Evolutionary conservation across 2,888 invertebrate genomes (phyloP), one percentile per base, ranked within the genome.

Genomic region (Mongoloraphidia duomilia): DNA sequence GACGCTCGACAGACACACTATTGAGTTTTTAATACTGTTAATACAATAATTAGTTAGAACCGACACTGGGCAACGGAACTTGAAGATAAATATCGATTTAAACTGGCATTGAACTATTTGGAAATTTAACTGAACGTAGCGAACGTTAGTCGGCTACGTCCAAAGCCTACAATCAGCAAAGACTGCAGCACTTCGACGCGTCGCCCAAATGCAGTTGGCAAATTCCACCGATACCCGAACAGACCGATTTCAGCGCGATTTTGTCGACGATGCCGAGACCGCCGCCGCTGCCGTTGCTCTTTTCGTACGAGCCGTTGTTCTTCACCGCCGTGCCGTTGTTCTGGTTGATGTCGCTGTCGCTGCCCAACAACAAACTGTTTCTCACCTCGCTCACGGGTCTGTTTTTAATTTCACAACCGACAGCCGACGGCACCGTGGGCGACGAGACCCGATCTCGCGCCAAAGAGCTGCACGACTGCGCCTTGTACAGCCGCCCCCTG

Each of bases 381-480:
- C 66, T 58, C 55, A 69, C 67, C 58, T 70, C 61, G 65, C 68
- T 62, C 48, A 65, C 61, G 49, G 67, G 61, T 60, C 70, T 55
- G 61, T 65, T 70, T 60, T 71, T 58, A 44, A 54, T 64, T 50
- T 65, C 46, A 63, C 70, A 52, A 60, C 67, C 49, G 54, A 60
- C 52, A 59, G 65, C 55, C 58, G 64, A 52, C 63, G 63, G 61
- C 57, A 62, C 46, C 63, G 66, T 64, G 39, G 67, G 66, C 4
- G 68, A 62, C 10, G 63, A 65, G 13, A 75, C 68, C 47, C 73
- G 69, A 52, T 76, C 76, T 35, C 75, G 67, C 3, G 71, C 66
- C 50, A 77, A 69, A 42, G 74, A 76, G 63, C 82, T 69, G 69
- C 84, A 78, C 2, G 76, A 76, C 57, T 77, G 73, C 11, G 79